Percentiles rank a stretch among this genome's conserved stretches.
Conservation (phyloP, 2,113 vertebrate genomes). For the Raja brachyura region DNA sequence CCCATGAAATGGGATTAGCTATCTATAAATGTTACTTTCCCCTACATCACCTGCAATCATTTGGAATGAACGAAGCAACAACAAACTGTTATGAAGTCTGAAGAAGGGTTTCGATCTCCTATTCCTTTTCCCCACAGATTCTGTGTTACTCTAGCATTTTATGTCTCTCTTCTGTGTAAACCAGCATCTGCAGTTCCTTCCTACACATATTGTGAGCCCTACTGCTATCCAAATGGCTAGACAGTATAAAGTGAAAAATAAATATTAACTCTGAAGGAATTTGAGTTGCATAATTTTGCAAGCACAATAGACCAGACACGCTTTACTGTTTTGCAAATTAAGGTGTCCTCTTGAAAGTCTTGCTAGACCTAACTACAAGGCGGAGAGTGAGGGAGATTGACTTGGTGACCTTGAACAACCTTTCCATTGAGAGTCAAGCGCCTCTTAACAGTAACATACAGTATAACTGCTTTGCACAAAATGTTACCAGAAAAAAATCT, state of each 20-base stretch:
- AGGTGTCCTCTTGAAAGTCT: not conserved
- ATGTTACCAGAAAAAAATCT: constrained; percentile 9
- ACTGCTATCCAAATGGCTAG: not conserved
- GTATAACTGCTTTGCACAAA: not conserved
- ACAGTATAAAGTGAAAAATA: not conserved
- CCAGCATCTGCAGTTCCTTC: too few species aligned
- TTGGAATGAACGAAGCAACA: too few species aligned
- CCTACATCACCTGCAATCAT: not conserved
- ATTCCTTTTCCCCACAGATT: too few species aligned
- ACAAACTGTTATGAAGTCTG: too few species aligned
- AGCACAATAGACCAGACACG: not conserved
- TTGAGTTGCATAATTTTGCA: not conserved
- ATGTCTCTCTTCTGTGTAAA: too few species aligned
- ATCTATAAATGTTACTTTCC: not conserved
- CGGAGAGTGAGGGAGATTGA: constrained; percentile 1
- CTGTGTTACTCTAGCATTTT: too few species aligned
- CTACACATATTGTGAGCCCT: not conserved
- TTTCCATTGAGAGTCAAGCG: constrained; percentile 5
- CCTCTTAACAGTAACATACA: not conserved
- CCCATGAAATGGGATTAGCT: not conserved
- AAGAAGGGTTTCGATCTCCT: too few species aligned
- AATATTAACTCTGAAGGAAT: not conserved
- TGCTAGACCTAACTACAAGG: not conserved
- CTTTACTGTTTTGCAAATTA: not conserved
- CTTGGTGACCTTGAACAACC: constrained; percentile 3